Evolutionary conservation across 2,888 invertebrate genomes (phyloP).

Genomic region (Melanophora roralis): DNA sequence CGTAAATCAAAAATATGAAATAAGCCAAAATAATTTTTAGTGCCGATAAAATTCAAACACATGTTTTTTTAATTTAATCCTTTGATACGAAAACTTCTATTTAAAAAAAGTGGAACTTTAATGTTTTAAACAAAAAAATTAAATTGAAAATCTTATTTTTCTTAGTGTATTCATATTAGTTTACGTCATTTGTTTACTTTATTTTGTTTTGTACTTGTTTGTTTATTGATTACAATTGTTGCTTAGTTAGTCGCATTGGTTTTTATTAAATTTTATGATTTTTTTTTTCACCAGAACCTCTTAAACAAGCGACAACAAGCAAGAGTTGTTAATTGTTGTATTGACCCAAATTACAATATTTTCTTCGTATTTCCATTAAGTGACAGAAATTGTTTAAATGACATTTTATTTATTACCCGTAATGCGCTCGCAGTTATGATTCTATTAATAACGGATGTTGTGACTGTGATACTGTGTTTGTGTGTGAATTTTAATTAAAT

Average conservation of each 20-base stretch:
- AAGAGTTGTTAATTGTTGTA: slow-evolving; percentile 49
- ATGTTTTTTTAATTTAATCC: no score
- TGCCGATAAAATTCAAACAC: no score
- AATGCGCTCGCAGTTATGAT: not conserved
- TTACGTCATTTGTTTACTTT: not conserved
- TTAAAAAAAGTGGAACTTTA: no score
- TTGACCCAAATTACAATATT: slow-evolving; percentile 55
- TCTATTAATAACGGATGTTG: not conserved
- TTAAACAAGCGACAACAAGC: slow-evolving; percentile 8
- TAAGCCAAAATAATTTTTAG: no score
- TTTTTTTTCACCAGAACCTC: slow-evolving; percentile 1
- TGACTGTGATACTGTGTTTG: not conserved
- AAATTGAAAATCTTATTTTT: not conserved
- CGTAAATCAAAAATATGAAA: no score
- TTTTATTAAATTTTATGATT: slow-evolving; percentile 10
- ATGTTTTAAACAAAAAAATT: no score
- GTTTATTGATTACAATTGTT: slow-evolving; percentile 43
- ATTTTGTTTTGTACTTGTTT: slow-evolving; percentile 9
- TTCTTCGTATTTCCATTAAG: slow-evolving; percentile 19
- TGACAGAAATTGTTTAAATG: not conserved
- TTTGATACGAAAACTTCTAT: no score
- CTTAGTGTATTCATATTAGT: no score
- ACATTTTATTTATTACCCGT: slow-evolving; percentile 18
- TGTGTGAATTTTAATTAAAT: slow-evolving; percentile 17
- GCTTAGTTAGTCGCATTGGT: not conserved